Evolutionary conservation across 37 sponge, comb jelly and placozoan species (phyloP), one percentile per base, ranked within the genome.

Genomic region (Haliclona indistincta): DNA sequence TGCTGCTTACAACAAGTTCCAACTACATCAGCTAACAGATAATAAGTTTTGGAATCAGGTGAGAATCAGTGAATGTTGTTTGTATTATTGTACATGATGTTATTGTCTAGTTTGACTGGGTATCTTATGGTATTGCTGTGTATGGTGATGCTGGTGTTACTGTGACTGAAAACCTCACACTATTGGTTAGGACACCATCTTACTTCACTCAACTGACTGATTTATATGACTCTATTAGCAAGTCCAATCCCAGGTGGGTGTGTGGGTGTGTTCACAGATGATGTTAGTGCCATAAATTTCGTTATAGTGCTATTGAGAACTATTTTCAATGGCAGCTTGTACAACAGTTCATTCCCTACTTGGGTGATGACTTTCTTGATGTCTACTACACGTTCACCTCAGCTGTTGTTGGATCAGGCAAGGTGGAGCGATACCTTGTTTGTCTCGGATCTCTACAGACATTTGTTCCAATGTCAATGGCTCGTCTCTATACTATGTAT

Each of bases 241-340:
- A 20, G 25, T 61, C 8, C 26, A 10, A 4, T 30, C 34, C 22
- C 4, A 15, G 17, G 73, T 54, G 23, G 38, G 42, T 28, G 4
- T 45, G 4, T 13, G 5, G 23, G 19, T 43, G 32, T 26, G 11
- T 11, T 15, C 8, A 37, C 4, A 36, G 62, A 11, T 28, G 5
- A 19, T 38, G n/a, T 44, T 29, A 29, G 23, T 8, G n/a, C n/a
- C n/a, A n/a, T n/a, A n/a, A 47, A 4, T 72, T 20, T 51, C 30
- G 20, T 64, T 65, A 32, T 62, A 78, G 79, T 39, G 58, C 41
- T 44, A 20, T 74, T 30, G 76, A 86, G 56, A 86, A 74, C 62
- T 86, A 86, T 80, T 81, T 60, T 44, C 67, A 80, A 70, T 86
- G 87, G 87, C 76, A 75, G 64, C 64, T 80, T 38, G 53, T 75